Evolutionary conservation across 2,888 invertebrate species (phyloP).

Genomic region (Heterodera filipjevi): DNA sequence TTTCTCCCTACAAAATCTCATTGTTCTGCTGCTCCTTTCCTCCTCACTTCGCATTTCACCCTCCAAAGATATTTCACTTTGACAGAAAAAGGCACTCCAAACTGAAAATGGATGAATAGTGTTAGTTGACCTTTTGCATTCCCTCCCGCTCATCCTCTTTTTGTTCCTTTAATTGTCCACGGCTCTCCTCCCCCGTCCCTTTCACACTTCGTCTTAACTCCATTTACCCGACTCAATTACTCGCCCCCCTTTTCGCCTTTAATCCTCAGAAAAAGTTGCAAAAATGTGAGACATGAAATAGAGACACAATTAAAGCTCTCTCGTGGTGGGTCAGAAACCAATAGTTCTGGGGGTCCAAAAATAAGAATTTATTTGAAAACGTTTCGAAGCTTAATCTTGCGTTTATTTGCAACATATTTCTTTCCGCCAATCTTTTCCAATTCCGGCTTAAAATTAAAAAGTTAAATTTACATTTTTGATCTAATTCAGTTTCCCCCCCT

Average conservation of each 20-base stretch:
- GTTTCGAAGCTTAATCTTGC: too few relatives aligned
- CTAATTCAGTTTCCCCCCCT: too few relatives aligned
- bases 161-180: neutral
- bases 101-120: neutral
- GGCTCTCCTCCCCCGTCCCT: neutral
- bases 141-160: neutral
- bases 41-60: neutral
- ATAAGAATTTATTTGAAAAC: too few relatives aligned
- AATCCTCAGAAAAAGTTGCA: neutral
- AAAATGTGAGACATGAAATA: neutral
- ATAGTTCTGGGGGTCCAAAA: too few relatives aligned
- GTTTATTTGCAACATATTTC: too few relatives aligned
- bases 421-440: too few relatives aligned
- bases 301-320: neutral
- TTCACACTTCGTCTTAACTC: neutral
- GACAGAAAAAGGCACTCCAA: slow-evolving; percentile 15
- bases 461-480: too few relatives aligned
- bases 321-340: too few relatives aligned
- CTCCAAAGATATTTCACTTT: neutral
- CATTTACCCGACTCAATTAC: neutral
- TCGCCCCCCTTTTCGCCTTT: neutral
- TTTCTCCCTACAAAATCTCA: neutral
- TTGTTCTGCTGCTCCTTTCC: neutral
- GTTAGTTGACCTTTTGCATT: neutral
- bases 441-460: too few relatives aligned